Evolutionary conservation across 2,113 vertebrate species (phyloP), one percentile per base, ranked within the genome.

Genomic region (Coregonus clupeaformis): DNA sequence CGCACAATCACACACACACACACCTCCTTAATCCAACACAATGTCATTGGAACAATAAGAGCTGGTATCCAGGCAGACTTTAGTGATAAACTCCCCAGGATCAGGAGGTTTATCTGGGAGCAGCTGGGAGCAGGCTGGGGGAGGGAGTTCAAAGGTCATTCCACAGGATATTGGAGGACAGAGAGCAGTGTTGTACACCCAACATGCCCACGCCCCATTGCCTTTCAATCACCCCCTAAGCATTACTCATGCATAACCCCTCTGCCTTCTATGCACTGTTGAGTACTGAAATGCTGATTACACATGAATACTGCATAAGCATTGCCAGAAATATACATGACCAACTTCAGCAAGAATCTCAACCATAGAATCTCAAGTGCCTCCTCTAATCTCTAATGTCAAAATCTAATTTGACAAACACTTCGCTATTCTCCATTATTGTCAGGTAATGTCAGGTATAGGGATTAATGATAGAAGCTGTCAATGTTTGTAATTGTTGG

Each of bases 31-130:
- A 57, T 79, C 74, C 81, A 80, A 73, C 68, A 60, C 63, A 68
- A 73, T 75, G 83, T 78, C 86, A 86, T 90, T 86, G 78, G 80
- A 84, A 85, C 78, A 89, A 81, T 76, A 73, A 77, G 73, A 77
- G 74, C 6, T n/a, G 69, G 71, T 76, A 77, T 30, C 32, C 36
- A 36, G 77, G 81, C 66, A 79, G 84, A 86, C 77, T 86, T 83
- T 71, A 70, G 77, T 73, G 83, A 88, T 87, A 85, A 89, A 77
- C 82, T 82, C 68, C 57, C 45, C 32, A 5, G 74, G 86, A 86
- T 88, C 86, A 87, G 73, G 82, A 67, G 72, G 81, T 90, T 87
- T 86, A 81, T 89, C 77, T 69, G 52, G 77, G 77, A 84, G 82
- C 77, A 84, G 52, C 68, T 22, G 67, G 49, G 25, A 55, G 73